phyloP scores from a whole-genome alignment of 1,140 invertebrate species.

The Nixonia krombeini region DNA sequence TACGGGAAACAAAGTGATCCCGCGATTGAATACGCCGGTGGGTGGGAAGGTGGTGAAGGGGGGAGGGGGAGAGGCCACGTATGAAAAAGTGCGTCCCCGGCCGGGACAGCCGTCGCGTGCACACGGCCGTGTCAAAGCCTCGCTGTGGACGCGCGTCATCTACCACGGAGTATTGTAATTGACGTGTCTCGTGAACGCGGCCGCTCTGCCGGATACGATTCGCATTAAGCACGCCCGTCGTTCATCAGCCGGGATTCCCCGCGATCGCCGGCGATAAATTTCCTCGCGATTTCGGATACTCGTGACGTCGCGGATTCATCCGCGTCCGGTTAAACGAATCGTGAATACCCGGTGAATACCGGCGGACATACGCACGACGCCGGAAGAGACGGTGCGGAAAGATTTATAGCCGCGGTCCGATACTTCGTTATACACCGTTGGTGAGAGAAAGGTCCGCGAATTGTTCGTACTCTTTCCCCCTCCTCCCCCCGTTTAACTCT shows the following conservation, averaged over 20 bases:
- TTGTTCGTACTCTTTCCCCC: too few species aligned
- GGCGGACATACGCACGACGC: too few species aligned
- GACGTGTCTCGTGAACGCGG: conserved; percentile 61
- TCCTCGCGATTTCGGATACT: conserved; percentile 44
- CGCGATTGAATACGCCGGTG: neutral
- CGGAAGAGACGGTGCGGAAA: too few species aligned
- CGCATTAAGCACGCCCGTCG: conserved; percentile 63
- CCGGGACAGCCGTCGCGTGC: conserved; percentile 16
- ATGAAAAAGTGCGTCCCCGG: neutral
- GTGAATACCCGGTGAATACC: too few species aligned
- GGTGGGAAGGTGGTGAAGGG: too few species aligned
- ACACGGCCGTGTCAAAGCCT: conserved; percentile 14
- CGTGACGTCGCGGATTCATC: conserved; percentile 40
- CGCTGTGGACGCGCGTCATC: conserved; percentile 52
- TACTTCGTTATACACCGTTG: too few species aligned
- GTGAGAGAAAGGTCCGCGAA: too few species aligned
- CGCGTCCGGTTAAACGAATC: conserved; percentile 31
- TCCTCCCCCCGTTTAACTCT: too few species aligned
- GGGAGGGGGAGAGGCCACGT: too few species aligned
- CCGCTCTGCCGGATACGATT: conserved; percentile 59
- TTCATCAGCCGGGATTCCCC: conserved; percentile 47
- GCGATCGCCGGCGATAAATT: conserved; percentile 38
- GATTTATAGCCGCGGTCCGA: too few species aligned
- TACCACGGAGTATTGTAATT: conserved; percentile 56
- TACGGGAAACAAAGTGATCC: neutral